Evolutionary conservation across 23 tunicate genomes (phyloP).

Genomic region (Styela clava): DNA sequence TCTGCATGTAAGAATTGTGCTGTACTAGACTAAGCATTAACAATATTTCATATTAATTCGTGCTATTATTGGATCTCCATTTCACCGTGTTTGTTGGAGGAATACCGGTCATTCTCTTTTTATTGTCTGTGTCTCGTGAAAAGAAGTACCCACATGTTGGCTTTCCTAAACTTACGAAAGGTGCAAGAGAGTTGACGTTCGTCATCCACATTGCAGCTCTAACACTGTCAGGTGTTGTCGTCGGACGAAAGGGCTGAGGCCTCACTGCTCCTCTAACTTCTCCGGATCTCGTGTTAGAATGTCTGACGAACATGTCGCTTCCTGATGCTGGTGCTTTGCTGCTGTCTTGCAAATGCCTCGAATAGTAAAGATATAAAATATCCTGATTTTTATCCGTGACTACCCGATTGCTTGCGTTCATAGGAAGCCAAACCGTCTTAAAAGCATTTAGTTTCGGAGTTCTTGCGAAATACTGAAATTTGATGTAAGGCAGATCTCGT

Average conservation of each 20-base stretch:
- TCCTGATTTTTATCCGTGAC: constrained; percentile 60
- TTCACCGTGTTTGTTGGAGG: constrained; percentile 74
- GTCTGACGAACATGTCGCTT: not conserved
- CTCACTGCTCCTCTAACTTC: not conserved
- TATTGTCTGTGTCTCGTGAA: constrained; percentile 68
- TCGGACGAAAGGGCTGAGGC: constrained; percentile 30
- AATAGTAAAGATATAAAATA: constrained; percentile 67
- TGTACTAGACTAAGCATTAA: too few species aligned
- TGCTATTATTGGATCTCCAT: constrained; percentile 56
- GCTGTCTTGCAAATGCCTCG: constrained; percentile 49
- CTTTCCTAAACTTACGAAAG: constrained; percentile 80
- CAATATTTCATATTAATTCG: not conserved
- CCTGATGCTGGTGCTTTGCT: not conserved
- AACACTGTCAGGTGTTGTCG: constrained; percentile 51
- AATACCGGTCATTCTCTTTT: constrained; percentile 75
- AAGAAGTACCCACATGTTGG: constrained; percentile 83
- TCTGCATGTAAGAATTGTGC: too few species aligned
- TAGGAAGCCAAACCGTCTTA: constrained; percentile 76
- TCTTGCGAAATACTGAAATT: constrained; percentile 62
- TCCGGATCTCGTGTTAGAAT: not conserved
- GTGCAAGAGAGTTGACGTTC: constrained; percentile 66
- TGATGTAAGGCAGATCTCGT: constrained; percentile 52
- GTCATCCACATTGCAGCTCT: constrained; percentile 95
- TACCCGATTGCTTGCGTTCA: constrained; percentile 81
- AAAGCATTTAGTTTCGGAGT: constrained; percentile 65